Percentiles rank a stretch among this genome's conserved stretches.
Conservation (phyloP, 2,888 invertebrate species). For the Sepiola atlantica region DNA sequence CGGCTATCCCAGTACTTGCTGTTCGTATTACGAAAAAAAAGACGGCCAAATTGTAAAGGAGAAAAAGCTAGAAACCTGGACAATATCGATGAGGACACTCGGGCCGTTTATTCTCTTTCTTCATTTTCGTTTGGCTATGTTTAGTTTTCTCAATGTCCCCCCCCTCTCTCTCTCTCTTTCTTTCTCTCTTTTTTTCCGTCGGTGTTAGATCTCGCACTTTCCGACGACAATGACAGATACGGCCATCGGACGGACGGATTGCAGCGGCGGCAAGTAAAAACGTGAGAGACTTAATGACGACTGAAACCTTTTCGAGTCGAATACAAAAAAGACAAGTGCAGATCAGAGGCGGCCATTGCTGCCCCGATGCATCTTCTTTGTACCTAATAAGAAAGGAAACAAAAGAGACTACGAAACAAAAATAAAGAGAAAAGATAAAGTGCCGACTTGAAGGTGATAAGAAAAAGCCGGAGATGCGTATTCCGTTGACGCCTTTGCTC, state of each 20-base stretch:
- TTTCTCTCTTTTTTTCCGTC: not conserved
- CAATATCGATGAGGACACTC: not conserved
- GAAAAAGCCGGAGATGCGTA: not conserved
- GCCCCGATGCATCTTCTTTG: not conserved
- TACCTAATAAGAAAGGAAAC: too few relatives aligned
- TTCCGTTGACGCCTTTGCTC: not conserved
- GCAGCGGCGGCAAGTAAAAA: not conserved
- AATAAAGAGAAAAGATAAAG: not conserved
- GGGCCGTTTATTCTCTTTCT: not conserved
- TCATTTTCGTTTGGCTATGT: not conserved
- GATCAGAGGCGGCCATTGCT: not conserved
- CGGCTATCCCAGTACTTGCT: not conserved
- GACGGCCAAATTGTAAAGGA: not conserved
- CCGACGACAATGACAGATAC: not conserved
- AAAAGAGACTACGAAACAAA: not conserved
- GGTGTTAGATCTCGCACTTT: conserved; percentile 19
- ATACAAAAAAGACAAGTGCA: not conserved
- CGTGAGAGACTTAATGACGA: conserved; percentile 8
- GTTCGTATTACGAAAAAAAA: not conserved
- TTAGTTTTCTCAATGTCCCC: not conserved
- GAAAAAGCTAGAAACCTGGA: not conserved
- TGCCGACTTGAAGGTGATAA: not conserved
- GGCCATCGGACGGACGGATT: not conserved
- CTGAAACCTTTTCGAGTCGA: not conserved
- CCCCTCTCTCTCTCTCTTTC: too few relatives aligned